Evolutionary conservation across 2,113 vertebrate genomes (phyloP), one percentile per base, ranked within the genome.

Genomic region (Erythrolamprus reginae): DNA sequence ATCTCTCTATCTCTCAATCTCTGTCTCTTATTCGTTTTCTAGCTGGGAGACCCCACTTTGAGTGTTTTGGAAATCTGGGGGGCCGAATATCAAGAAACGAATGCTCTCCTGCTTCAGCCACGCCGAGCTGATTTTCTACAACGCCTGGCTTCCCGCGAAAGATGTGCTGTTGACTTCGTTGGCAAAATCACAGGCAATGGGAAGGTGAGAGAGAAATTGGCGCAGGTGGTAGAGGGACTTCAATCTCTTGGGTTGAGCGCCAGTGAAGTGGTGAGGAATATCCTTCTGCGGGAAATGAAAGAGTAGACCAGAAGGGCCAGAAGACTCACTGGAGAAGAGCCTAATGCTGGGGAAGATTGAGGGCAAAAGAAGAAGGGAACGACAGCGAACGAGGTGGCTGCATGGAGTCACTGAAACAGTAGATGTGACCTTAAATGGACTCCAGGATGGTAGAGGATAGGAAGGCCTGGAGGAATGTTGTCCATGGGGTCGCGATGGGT

Each of bases 71-170:
- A 99, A 97, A 96, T 99, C 84, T 99, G 98, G 98, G 98, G 98
- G 4, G 98, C 98, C 0, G 98, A 99, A 94, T 99, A 99, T 95
- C 98, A 99, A 95, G 98, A 99, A 94, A 98, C 98, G 85, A 99
- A 99, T 0, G 98, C 98, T 2, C 95, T 99, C 87, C 96, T 99
- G 91, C 95, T 98, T 86, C 97, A 94, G 9, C 94, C 97, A 0
- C 51, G 95, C 0, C 94, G 98, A 82, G 93, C 93, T 0, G 88
- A 92, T 83, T 98, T 98, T 93, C 95, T 99, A 91, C 97, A 93
- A 87, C 94, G 87, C 0, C 97, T 98, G 92, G 98, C 98, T 93
- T 95, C 50, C 56, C 96, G 98, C 2, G 98, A 99, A 91, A 98
- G 98, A 93, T 99, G 98, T 91, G 98, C 98, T 0, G 96, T 97